phyloP scores from a whole-genome alignment of 2,113 vertebrate species.

The Lasiurus borealis region DNA sequence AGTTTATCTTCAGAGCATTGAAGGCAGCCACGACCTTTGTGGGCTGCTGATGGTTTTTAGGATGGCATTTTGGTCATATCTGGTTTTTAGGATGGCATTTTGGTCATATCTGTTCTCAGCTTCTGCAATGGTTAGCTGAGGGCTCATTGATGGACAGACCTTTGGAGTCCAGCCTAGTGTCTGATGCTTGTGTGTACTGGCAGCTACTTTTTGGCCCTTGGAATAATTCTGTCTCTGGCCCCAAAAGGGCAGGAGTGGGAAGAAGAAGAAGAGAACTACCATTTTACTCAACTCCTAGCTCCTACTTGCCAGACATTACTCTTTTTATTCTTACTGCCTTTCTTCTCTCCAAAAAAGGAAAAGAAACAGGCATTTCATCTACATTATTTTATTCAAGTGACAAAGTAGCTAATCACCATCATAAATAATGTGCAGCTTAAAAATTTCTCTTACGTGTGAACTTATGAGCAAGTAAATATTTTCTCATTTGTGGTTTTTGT shows the following conservation, averaged over 20 bases:
- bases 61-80: background rate
- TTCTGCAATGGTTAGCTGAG: background rate
- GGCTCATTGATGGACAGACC: background rate
- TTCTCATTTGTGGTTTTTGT: conserved; percentile 51
- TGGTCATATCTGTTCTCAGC: background rate
- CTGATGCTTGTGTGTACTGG: background rate
- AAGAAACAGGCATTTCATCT: background rate
- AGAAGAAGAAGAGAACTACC: background rate
- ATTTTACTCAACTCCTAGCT: background rate
- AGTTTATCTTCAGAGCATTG: background rate
- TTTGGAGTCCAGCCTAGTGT: background rate
- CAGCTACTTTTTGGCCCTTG: background rate
- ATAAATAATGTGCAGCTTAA: background rate
- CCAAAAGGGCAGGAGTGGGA: background rate
- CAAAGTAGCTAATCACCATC: background rate
- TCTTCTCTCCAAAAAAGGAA: background rate
- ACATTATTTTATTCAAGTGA: background rate
- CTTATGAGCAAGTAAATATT: conserved; percentile 47
- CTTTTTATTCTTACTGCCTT: background rate
- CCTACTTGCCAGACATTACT: background rate
- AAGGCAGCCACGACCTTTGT: background rate
- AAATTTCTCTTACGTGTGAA: conserved; percentile 39
- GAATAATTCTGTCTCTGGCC: background rate
- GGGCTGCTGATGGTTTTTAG: background rate
- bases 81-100: background rate